Conservation (phyloP, 2,888 invertebrate species). For the Ormyrus thymus region DNA sequence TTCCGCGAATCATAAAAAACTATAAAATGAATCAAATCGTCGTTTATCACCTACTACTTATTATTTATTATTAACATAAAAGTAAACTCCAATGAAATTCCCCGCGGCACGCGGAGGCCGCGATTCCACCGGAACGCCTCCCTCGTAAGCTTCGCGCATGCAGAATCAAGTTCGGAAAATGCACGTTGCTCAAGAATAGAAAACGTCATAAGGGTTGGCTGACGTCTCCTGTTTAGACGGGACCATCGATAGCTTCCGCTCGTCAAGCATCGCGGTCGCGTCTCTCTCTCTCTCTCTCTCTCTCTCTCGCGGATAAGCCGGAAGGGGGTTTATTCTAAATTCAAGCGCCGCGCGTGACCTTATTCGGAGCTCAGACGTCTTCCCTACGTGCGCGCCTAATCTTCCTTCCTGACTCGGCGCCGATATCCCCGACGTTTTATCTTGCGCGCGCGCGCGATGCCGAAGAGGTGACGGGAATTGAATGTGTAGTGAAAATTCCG, state of each 20-base stretch:
- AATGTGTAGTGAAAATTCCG: conserved; percentile 22
- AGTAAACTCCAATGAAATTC: no score
- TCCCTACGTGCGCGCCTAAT: conserved; percentile 47
- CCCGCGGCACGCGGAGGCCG: no score
- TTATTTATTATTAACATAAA: no score
- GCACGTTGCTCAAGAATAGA: not conserved
- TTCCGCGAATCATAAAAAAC: no score
- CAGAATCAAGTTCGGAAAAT: not conserved
- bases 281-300: not conserved
- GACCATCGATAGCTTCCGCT: conserved; percentile 59
- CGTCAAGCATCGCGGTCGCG: conserved; percentile 57
- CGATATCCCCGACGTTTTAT: not conserved
- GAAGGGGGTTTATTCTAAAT: conserved; percentile 54
- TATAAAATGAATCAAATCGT: no score
- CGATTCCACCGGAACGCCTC: no score
- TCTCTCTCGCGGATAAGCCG: conserved; percentile 36
- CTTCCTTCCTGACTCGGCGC: conserved; percentile 27
- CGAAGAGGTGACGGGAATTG: conserved; percentile 27
- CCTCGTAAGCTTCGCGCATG: not conserved
- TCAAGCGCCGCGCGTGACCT: conserved; percentile 52
- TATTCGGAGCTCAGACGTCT: conserved; percentile 47
- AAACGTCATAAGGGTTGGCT: conserved; percentile 22
- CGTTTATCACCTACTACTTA: no score
- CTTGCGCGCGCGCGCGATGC: no score
- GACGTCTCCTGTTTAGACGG: conserved; percentile 31